Conservation (phyloP, 2,888 invertebrate genomes). For the Nephrotoma guestfalica region DNA sequence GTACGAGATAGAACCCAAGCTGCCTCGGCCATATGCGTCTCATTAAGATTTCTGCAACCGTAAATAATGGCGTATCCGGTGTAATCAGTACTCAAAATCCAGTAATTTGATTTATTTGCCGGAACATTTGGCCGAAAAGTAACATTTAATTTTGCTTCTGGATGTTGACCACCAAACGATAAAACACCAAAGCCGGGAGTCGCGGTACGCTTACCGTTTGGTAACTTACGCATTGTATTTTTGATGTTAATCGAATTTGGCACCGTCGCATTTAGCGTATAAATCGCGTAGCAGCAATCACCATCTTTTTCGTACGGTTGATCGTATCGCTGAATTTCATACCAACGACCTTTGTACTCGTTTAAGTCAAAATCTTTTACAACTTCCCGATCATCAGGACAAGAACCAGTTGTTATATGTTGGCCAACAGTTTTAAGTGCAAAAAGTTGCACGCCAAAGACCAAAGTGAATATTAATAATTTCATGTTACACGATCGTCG, state of each 20-base stretch:
- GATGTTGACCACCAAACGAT: not conserved
- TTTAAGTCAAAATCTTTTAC: not conserved
- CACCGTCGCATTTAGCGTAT: not conserved
- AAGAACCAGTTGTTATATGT: not conserved
- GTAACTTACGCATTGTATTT: not conserved
- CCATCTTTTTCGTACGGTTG: not conserved
- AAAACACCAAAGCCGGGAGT: not conserved
- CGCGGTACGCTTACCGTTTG: not conserved
- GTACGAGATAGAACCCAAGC: slow-evolving; percentile 1
- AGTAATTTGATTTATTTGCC: not conserved
- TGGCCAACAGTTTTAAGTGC: not conserved
- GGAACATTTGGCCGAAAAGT: not conserved
- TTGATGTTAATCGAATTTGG: not conserved
- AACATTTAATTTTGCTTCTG: slow-evolving; percentile 6
- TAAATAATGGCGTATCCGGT: slow-evolving; percentile 1
- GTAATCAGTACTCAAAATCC: slow-evolving; percentile 5
- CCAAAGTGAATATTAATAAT: not conserved
- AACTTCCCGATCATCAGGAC: not conserved
- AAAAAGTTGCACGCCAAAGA: not conserved
- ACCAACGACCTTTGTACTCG: not conserved
- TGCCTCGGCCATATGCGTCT: not conserved
- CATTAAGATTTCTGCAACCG: not conserved
- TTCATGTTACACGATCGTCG: not conserved
- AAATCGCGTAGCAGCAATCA: not conserved
- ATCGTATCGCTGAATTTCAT: not conserved